Evolutionary conservation across 1,140 invertebrate species (phyloP).

Genomic region (Lerema accius): DNA sequence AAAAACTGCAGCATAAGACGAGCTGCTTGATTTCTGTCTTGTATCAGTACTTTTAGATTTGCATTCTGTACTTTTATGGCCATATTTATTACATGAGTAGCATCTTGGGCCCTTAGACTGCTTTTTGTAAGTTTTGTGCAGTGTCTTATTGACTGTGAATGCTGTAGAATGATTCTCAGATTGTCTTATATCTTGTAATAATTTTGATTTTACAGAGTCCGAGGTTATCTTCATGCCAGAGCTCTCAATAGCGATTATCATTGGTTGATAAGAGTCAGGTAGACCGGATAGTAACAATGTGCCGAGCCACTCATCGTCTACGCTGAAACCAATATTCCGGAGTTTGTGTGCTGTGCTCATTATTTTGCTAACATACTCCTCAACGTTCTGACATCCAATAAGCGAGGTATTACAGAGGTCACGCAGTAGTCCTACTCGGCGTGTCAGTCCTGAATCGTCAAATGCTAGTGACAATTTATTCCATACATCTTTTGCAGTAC

Average conservation of each 20-base stretch:
- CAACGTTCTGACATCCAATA: constrained; percentile 18
- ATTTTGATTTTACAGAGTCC: constrained; percentile 32
- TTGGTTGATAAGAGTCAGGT: constrained; percentile 26
- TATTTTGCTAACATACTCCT: constrained; percentile 38
- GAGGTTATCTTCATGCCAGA: constrained; percentile 29
- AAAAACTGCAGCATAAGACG: constrained; percentile 46
- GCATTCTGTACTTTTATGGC: constrained; percentile 43
- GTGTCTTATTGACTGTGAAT: constrained; percentile 35
- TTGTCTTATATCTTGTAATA: constrained; percentile 33
- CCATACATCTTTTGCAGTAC: not conserved
- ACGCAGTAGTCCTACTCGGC: constrained; percentile 6
- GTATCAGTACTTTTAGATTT: constrained; percentile 35
- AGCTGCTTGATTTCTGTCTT: constrained; percentile 14
- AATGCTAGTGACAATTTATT: not conserved
- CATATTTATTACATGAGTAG: constrained; percentile 44
- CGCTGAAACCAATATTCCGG: constrained; percentile 33
- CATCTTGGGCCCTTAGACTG: constrained; percentile 40
- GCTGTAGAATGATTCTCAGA: constrained; percentile 28
- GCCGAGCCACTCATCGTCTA: constrained; percentile 37
- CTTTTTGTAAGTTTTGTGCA: constrained; percentile 31
- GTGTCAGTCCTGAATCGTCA: not conserved
- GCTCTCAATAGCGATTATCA: constrained; percentile 35
- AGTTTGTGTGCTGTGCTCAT: constrained; percentile 37
- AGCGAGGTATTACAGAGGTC: constrained; percentile 36
- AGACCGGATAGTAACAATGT: constrained; percentile 33